These are phyloP conservation scores for Pyrrhia umbra DNA, from an alignment of 2,888 invertebrate species.

Conservation along the genomic window DNA sequence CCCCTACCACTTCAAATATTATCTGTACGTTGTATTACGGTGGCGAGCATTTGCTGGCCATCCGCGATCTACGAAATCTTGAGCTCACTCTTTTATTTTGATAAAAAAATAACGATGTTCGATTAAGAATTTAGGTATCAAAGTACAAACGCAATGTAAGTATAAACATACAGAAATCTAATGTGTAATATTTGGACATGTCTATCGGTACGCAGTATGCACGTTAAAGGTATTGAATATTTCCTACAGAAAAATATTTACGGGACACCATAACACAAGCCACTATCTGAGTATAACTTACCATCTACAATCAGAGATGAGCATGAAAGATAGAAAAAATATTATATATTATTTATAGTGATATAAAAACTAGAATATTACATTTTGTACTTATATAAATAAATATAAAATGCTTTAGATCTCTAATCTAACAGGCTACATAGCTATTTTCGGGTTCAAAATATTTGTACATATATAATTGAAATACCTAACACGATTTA, in stretches of 20 bases:
- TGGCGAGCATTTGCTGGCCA: slow-evolving; percentile 35
- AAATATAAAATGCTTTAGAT: too few species aligned
- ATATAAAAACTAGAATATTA: too few species aligned
- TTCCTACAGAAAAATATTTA: slow-evolving; percentile 8
- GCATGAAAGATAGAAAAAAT: slow-evolving; percentile 57
- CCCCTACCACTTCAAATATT: slow-evolving; percentile 76
- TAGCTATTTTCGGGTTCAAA: too few species aligned
- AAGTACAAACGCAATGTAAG: too few species aligned
- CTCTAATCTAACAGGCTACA: too few species aligned
- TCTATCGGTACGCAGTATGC: background rate
- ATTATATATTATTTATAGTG: background rate
- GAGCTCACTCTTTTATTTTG: background rate
- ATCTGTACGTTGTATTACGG: slow-evolving; percentile 43
- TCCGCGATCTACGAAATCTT: slow-evolving; percentile 8
- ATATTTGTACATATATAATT: too few species aligned
- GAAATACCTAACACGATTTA: too few species aligned
- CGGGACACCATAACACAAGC: slow-evolving; percentile 21
- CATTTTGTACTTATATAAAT: too few species aligned
- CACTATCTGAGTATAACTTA: slow-evolving; percentile 37
- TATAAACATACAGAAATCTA: too few species aligned
- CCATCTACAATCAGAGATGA: slow-evolving; percentile 50
- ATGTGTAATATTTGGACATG: too few species aligned
- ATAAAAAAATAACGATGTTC: background rate
- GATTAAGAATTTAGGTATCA: too few species aligned
- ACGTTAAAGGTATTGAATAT: background rate